Evolutionary conservation across 2,888 invertebrate genomes (phyloP).

Genomic region (Poecilus cupreus): DNA sequence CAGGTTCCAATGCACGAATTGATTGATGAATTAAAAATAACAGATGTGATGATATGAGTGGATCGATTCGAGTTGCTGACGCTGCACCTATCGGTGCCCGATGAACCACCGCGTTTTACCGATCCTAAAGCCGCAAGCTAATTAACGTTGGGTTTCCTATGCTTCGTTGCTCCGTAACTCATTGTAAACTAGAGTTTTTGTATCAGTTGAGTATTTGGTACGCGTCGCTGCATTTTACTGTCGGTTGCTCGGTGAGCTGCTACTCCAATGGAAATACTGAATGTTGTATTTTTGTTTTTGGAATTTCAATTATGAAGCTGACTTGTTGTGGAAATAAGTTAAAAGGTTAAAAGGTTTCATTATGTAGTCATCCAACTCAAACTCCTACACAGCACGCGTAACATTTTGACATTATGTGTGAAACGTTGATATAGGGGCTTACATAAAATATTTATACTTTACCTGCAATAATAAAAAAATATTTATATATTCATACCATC

Average conservation of each 20-base stretch:
- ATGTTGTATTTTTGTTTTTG: constrained; percentile 15
- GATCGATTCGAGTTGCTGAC: too few relatives aligned
- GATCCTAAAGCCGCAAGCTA: constrained; percentile 10
- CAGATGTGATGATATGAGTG: too few relatives aligned
- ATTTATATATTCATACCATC: too few relatives aligned
- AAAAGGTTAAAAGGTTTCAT: constrained; percentile 11
- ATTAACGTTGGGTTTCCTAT: constrained; percentile 8
- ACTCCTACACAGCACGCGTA: background rate
- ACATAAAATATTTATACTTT: background rate
- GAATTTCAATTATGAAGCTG: constrained; percentile 36
- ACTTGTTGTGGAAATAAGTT: constrained; percentile 13
- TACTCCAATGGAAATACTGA: background rate
- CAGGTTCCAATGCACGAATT: too few relatives aligned
- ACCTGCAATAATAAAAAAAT: too few relatives aligned
- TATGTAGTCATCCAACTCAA: background rate
- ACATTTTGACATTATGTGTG: background rate
- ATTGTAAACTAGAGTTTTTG: constrained; percentile 30
- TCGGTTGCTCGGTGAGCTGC: background rate
- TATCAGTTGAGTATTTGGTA: background rate
- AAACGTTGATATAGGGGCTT: background rate
- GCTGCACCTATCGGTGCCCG: too few relatives aligned
- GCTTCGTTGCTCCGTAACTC: constrained; percentile 2
- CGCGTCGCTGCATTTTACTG: constrained; percentile 31
- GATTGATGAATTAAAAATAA: too few relatives aligned
- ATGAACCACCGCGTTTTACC: too few relatives aligned